phyloP scores from a whole-genome alignment of 2,888 invertebrate species.

The Lasius platythorax region DNA sequence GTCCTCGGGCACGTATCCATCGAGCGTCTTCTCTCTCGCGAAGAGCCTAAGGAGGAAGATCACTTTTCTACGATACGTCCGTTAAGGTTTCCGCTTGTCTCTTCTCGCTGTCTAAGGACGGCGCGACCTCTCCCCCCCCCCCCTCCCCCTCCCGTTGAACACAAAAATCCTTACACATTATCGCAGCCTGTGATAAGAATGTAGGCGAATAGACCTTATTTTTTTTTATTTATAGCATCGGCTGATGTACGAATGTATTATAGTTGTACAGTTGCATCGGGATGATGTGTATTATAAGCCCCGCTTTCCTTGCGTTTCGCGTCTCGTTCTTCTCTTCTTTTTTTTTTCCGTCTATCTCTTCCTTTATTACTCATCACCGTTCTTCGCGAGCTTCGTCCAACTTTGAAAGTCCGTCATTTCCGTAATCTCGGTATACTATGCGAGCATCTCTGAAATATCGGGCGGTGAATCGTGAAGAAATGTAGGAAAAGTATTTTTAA shows the following conservation, averaged over 20 bases:
- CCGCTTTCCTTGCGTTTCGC: conserved; percentile 27
- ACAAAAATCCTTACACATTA: conserved; percentile 49
- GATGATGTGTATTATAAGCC: conserved; percentile 47
- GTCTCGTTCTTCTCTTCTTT: conserved; percentile 17
- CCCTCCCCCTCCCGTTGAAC: conserved; percentile 4
- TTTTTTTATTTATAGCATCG: conserved; percentile 60
- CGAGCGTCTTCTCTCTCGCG: conserved; percentile 55
- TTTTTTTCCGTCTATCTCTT: not conserved
- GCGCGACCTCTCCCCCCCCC: not conserved
- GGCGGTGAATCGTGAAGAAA: conserved; percentile 38
- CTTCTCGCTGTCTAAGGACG: conserved; percentile 50
- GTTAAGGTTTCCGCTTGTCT: conserved; percentile 56
- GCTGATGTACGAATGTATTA: conserved; percentile 62
- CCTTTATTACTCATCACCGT: not conserved
- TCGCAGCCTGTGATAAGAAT: conserved; percentile 60
- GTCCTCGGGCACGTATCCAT: conserved; percentile 55
- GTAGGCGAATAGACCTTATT: conserved; percentile 55
- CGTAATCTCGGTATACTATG: conserved; percentile 18
- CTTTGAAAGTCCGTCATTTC: conserved; percentile 16
- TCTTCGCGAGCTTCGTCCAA: not conserved
- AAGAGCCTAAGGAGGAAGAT: conserved; percentile 56
- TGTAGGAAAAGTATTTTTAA: conserved; percentile 8
- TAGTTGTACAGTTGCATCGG: conserved; percentile 65
- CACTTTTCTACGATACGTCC: conserved; percentile 61
- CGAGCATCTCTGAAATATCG: conserved; percentile 34